Base-by-base conservation (phyloP, 2,113 vertebrate genomes). In the Vimba vimba region DNA sequence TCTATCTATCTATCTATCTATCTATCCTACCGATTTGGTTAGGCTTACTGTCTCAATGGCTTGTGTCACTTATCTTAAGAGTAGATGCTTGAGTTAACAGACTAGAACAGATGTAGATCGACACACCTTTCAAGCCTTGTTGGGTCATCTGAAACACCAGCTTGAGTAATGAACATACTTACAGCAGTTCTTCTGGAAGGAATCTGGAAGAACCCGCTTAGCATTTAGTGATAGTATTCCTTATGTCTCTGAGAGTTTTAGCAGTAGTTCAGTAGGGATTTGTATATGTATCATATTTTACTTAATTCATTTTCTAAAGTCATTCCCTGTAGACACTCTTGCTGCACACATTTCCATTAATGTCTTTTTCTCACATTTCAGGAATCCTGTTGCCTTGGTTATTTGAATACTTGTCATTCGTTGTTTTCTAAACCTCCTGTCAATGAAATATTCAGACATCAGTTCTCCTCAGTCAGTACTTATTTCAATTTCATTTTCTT, bases 121-220 rank as follows among this genome's bases (percentile, higher is more conserved):
- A 71, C 19, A 23, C 13, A 71, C 4, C 19, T 71, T 39, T 71
- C 33, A 71, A 71, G 68, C 23, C 19, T 11, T 23, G 68, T 23
- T 23, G 19, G 68, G 33, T 74, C 23, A 45, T 47, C 71, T 74
- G 12, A 74, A 25, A 15, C 19, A 36, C 50, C 50, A 30, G 9
- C 50, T 78, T 19, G 15, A 73, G 27, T 78, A 23, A 57, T 45
- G 36, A 1, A 69, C 27, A 7, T 33, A 68, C 66, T 52, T 33
- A 36, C 17, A 25, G 4, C 15, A 17, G 1, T 52, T 69, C 27
- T 33, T 30, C n/a, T 23, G 27, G 21, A 66, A 68, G 21, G 9
- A 83, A 83, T n/a, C 50, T 83, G 30, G 45, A 68, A 33, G 25
- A 73, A 71, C 66, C 81, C 25, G 47, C 47, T 73, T 71, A 36